Evolutionary conservation across 2,888 invertebrate species (phyloP), one percentile per base, ranked within the genome.

Genomic region (Idaea biselata): DNA sequence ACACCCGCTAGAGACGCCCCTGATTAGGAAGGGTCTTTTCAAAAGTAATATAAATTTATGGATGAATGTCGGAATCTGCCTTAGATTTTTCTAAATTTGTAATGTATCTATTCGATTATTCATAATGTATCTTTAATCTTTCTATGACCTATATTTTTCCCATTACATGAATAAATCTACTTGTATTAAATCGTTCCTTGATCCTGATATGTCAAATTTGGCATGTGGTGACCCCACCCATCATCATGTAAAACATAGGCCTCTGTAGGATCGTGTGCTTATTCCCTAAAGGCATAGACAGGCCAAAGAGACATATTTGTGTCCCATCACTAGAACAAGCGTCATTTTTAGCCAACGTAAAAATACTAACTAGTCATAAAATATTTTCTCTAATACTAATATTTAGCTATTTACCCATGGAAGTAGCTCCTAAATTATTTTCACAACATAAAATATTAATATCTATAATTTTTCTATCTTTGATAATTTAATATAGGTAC

Each of bases 341-440:
- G 62, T 62, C 65, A 60, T 53, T 57, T 63, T 18, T 58, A 55
- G 58, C 67, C 67, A 67, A 65, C 67, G 58, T 62, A n/a, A 59
- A 0, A 59, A 62, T 44, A 44, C 44, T 8, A 44, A 44, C 11
- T 44, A 44, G 44, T 44, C 44, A 44, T 44, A 44, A 44, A 44
- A 11, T 44, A 14, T 44, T 14, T 44, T 44, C 11, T 16, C 16
- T 16, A 67, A 65, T 58, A 25, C 31, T 58, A 11, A 59, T 60
- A 57, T 66, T 61, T 54, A 17, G 60, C 64, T 63, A 62, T 55
- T 66, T 5, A n/a, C 11, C 59, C 14, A 53, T 59, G 16, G 8
- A 18, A 44, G 2, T 44, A 44, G 44, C 44, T 11, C 1, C 8
- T 8, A 44, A 11, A 44, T 14, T 11, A 6, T 44, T 8, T 11